Conservation (phyloP, 2,797 vertebrate genomes). For the Botia kubotai region DNA sequence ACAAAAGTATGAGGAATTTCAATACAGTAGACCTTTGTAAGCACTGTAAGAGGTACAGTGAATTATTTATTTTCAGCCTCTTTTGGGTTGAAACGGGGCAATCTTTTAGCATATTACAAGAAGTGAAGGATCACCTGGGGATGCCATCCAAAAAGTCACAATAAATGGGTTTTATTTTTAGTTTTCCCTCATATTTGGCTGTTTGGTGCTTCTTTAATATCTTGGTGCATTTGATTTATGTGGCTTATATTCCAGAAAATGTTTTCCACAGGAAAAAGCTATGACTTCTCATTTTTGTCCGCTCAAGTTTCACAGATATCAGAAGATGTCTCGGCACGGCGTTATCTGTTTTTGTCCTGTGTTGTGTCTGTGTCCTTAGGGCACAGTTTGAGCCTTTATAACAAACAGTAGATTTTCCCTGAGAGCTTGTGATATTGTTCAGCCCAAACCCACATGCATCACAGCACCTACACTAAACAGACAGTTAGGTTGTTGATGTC, state of each 20-base stretch:
- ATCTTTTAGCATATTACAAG: conserved; percentile 12
- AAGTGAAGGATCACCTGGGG: conserved; percentile 27
- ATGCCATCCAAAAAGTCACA: conserved; percentile 15
- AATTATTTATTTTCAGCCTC: background rate
- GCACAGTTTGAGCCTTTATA: conserved; percentile 4
- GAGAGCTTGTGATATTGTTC: conserved; percentile 34
- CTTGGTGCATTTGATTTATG: conserved; percentile 18
- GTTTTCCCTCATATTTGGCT: conserved; percentile 9
- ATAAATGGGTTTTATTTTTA: conserved; percentile 9
- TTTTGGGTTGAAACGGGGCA: conserved; percentile 20
- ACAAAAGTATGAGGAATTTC: background rate
- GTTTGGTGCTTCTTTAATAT: conserved; percentile 27
- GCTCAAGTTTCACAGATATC: conserved; percentile 12
- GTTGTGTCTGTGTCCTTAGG: conserved; percentile 21
- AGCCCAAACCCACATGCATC: background rate
- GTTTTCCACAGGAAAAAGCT: background rate
- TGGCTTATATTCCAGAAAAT: conserved; percentile 13
- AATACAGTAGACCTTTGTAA: background rate
- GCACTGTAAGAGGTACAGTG: background rate
- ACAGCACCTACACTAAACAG: conserved; percentile 16
- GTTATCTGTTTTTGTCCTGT: conserved; percentile 28
- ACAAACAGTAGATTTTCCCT: conserved; percentile 17
- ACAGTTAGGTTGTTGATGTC: conserved; percentile 36
- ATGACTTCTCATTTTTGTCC: background rate
- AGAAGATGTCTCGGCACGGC: background rate